phyloP scores from a whole-genome alignment of 1,140 invertebrate species.

The Tetragonula clypearis region DNA sequence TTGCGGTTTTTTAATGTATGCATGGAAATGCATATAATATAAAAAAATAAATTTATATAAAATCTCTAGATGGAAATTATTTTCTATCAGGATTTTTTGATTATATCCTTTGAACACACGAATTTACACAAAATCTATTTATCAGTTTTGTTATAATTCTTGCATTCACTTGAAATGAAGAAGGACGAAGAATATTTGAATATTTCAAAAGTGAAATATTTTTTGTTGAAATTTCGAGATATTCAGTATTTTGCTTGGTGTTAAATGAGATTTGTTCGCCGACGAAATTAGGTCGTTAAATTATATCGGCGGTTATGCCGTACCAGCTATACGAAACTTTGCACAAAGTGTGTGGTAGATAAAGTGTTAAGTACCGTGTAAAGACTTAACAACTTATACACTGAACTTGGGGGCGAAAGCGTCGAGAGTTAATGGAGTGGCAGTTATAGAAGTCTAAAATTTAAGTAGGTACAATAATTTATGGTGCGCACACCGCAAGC shows the following conservation, averaged over 20 bases:
- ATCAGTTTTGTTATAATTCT: too few species aligned
- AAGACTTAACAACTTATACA: background rate
- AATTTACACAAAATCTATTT: too few species aligned
- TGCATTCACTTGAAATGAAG: background rate
- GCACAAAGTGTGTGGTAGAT: background rate
- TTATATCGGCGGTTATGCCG: too few species aligned
- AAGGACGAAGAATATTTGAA: background rate
- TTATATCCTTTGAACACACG: too few species aligned
- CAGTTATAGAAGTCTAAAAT: background rate
- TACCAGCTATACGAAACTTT: background rate
- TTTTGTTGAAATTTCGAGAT: background rate
- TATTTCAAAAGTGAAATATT: background rate
- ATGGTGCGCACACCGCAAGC: background rate
- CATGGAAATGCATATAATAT: too few species aligned
- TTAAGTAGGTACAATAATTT: slow-evolving; percentile 12
- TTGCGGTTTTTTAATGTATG: too few species aligned
- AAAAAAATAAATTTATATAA: too few species aligned
- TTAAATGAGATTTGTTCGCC: background rate
- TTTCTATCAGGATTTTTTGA: too few species aligned
- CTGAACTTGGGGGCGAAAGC: background rate
- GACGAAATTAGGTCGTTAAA: too few species aligned
- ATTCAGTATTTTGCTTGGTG: background rate
- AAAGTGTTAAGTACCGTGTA: background rate
- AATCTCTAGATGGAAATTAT: too few species aligned
- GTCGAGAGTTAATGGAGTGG: background rate